Conservation (phyloP, 2,888 invertebrate species). For the Perizoma affinitatum region DNA sequence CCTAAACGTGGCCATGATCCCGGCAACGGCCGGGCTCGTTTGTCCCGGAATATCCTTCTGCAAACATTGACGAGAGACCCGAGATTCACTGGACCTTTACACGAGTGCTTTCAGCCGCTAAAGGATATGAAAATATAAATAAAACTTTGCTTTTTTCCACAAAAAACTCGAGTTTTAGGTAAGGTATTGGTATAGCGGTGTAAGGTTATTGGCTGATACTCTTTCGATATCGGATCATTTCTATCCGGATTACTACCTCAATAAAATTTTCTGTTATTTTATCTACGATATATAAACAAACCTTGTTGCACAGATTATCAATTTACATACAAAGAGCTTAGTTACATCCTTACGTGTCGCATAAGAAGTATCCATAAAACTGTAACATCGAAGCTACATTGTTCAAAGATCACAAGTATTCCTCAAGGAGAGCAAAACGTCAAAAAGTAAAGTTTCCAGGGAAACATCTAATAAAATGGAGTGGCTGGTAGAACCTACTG, state of each 20-base stretch:
- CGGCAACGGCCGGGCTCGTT: conserved; percentile 73
- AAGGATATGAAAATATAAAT: conserved; percentile 69
- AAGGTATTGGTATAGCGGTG: conserved; percentile 16
- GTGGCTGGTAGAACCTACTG: conserved; percentile 50
- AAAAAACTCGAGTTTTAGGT: conserved; percentile 15
- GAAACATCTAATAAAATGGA: conserved; percentile 78
- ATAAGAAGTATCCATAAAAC: conserved; percentile 32
- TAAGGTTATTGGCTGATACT: conserved; percentile 55
- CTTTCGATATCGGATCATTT: conserved; percentile 49
- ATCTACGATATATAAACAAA: conserved; percentile 19
- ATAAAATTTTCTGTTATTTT: conserved; percentile 11
- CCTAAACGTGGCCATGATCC: conserved; percentile 74
- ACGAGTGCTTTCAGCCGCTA: conserved; percentile 71
- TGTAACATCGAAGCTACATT: conserved; percentile 46
- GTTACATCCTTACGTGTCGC: conserved; percentile 20
- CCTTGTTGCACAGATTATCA: conserved; percentile 14
- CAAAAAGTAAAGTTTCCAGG: conserved; percentile 64
- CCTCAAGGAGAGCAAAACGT: conserved; percentile 58
- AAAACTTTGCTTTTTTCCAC: conserved; percentile 28
- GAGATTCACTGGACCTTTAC: conserved; percentile 79
- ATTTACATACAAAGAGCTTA: conserved; percentile 6
- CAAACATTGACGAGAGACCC: conserved; percentile 78
- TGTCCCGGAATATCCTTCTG: conserved; percentile 79
- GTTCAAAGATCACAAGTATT: conserved; percentile 63
- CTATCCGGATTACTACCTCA: conserved; percentile 13